Evolutionary conservation across 2,797 vertebrate genomes (phyloP), one percentile per base, ranked within the genome.

Genomic region (Tamandua tetradactyla): DNA sequence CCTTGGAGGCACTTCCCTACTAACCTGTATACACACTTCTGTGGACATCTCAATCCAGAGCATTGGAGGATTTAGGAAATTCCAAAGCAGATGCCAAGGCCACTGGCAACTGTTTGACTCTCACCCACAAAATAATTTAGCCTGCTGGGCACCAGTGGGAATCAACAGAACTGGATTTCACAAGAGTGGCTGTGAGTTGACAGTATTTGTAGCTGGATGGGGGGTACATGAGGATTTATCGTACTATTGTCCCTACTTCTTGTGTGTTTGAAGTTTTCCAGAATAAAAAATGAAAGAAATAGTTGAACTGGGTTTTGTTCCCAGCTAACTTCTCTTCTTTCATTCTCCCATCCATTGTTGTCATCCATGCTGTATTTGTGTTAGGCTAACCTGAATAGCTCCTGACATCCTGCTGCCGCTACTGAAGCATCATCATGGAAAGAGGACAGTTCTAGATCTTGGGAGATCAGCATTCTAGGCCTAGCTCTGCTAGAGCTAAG

Each of bases 211-310:
- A 59, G 52, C 74, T 61, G 66, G 10, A 3, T 5, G 3, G 14
- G 5, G 61, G 47, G 32, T 15, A 47, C 32, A 7, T 47, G 52
- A n/a, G 35, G 35, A 27, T 61, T 93, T 87, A 66, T 35, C 37
- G 12, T 90, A 35, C 72, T 84, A 0, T 57, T 72, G 32, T 91
- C n/a, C n/a, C 69, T 74, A 32, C 37, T 72, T 35, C 76, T 66
- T 84, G 17, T 30, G 25, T 59, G 44, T 91, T 69, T 80, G 37
- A 69, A 84, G n/a, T 37, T 75, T 87, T 91, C 80, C n/a, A 93
- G 79, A 81, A 78, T 84, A 79, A 83, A 78, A 47, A 22, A 17
- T 62, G 55, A 44, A 47, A 32, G 66, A 32, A 82, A 82, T 49
- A 49, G 3, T 8, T 44, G 84, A 78, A n/a, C 74, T 79, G 59